Evolutionary conservation across 2,113 vertebrate species (phyloP).

Genomic region (Marcusenius ussheri): DNA sequence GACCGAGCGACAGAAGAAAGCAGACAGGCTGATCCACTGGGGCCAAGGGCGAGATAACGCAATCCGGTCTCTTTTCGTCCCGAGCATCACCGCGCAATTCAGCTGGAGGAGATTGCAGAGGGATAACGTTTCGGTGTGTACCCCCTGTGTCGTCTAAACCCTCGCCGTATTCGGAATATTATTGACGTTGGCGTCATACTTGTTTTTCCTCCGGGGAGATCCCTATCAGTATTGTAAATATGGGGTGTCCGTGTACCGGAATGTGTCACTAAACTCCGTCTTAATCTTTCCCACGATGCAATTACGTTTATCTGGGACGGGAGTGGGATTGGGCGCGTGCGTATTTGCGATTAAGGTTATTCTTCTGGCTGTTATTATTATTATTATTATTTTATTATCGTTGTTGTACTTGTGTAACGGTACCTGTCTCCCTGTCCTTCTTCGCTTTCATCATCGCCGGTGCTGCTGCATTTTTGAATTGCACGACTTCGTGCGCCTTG

Average conservation of each 20-base stretch:
- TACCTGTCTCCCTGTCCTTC: background rate
- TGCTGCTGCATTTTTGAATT: conserved; percentile 17
- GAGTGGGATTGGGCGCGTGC: background rate
- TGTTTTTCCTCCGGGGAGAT: conserved; percentile 20
- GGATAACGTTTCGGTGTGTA: conserved; percentile 55
- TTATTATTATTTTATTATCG: conserved; percentile 6
- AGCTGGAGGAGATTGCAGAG: conserved; percentile 40
- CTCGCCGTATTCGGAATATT: conserved; percentile 24
- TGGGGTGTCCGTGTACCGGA: conserved; percentile 34
- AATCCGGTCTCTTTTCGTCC: conserved; percentile 28
- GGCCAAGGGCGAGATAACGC: conserved; percentile 34
- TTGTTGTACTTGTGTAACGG: conserved; percentile 19
- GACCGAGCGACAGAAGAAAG: conserved; percentile 43
- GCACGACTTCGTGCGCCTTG: conserved; percentile 20
- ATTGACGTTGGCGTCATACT: conserved; percentile 29
- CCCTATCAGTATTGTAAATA: conserved; percentile 28
- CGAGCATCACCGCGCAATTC: conserved; percentile 25
- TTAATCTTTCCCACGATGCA: background rate
- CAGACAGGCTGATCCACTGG: conserved; percentile 37
- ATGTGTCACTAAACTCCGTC: conserved; percentile 30
- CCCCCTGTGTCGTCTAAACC: background rate
- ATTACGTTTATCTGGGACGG: conserved; percentile 4
- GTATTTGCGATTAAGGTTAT: background rate
- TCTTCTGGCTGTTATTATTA: background rate
- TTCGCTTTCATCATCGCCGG: conserved; percentile 9